Base-by-base conservation (phyloP, 2,113 vertebrate species). In the Microtus richardsoni region DNA sequence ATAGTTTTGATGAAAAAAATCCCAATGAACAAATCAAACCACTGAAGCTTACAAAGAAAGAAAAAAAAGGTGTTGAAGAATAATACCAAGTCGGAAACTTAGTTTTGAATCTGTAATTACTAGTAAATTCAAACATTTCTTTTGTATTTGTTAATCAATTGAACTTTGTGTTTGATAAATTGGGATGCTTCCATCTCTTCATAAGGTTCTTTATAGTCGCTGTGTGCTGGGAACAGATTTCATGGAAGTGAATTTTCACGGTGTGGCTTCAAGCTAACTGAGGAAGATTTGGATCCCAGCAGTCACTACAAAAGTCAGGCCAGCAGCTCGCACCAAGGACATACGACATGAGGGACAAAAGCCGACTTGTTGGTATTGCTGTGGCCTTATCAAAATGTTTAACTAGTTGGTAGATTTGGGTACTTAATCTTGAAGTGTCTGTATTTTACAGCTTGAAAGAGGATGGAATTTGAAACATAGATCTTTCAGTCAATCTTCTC, bases 91-190 rank as follows among this genome's bases (percentile, higher is more conserved):
- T 64, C 22, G 58, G 2, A 44, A 52, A 91, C 93, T 94, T 78
- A 49, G 88, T 73, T 75, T 91, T n/a, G 94, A 91, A 85, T 95
- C 88, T 77, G 8, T 88, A 90, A 90, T 90, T 94, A 80, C 44
- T 93, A 71, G 36, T 44, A 73, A 91, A 85, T 71, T 24, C 77
- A 83, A 83, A 85, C 21, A 94, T 80, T 91, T 80, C 17, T 3
- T 17, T 30, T 64, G 5, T 68, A 74, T 26, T 90, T 13, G 22
- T 62, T 89, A 89, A 66, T 36, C 68, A 93, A 84, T n/a, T 88
- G 8, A 78, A 39, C 19, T 12, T 86, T 89, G 62, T 93, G 7
- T 66, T 93, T 95, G 16, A 62, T 13, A 89, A 41, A 83, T 78
- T 89, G 44, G 52, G 16, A 11, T 80, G 22, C 75, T 41, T 75